Conservation (phyloP, 2,888 invertebrate species). For the Ganaspis brasiliensis region DNA sequence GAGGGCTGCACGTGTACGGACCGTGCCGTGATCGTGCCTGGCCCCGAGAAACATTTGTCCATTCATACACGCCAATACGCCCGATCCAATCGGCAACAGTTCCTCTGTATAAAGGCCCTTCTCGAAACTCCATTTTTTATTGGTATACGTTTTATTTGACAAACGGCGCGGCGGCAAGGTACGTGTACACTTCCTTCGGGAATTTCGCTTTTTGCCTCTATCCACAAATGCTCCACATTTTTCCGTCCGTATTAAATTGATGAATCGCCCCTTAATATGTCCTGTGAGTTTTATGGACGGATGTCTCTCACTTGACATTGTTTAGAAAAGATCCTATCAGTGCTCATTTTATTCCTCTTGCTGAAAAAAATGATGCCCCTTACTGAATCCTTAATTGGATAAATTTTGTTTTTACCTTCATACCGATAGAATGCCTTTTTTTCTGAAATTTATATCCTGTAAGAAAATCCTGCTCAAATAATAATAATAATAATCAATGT, state of each 20-base stretch:
- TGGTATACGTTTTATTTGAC: conserved; percentile 64
- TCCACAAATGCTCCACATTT: conserved; percentile 45
- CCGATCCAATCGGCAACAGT: conserved; percentile 49
- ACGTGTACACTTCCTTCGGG: conserved; percentile 62
- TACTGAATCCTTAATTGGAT: no score
- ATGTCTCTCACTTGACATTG: no score
- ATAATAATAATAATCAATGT: no score
- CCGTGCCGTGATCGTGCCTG: conserved; percentile 69
- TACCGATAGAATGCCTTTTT: no score
- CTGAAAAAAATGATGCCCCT: no score
- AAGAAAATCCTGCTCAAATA: no score
- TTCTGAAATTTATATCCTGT: no score
- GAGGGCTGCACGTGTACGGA: conserved; percentile 73
- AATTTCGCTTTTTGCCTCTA: conserved; percentile 50
- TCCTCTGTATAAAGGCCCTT: conserved; percentile 43
- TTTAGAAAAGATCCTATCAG: no score
- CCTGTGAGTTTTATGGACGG: no score
- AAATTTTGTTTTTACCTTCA: no score
- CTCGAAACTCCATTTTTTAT: conserved; percentile 58
- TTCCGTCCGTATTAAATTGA: conserved; percentile 41
- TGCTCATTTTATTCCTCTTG: no score
- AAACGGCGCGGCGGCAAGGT: conserved; percentile 58
- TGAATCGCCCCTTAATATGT: conserved; percentile 37
- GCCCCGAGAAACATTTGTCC: conserved; percentile 66
- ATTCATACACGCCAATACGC: conserved; percentile 42